Evolutionary conservation across 2,113 vertebrate species (phyloP).

Genomic region (Colius striatus): DNA sequence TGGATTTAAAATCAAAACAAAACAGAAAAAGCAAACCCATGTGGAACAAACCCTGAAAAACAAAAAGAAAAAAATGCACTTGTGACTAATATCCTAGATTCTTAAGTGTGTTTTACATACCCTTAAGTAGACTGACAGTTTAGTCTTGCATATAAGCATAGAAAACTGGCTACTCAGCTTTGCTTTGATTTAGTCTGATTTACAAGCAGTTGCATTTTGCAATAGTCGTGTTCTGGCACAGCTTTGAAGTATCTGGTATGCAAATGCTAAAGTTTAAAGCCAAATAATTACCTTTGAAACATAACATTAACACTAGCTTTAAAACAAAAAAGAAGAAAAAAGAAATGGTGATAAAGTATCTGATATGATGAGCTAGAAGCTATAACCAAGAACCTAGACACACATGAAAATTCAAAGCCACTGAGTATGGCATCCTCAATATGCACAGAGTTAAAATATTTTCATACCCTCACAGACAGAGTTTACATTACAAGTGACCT

Average conservation of each 20-base stretch:
- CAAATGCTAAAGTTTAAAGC: slow-evolving; percentile 15
- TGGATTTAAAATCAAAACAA: neutral
- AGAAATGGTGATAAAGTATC: neutral
- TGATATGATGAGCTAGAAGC: neutral
- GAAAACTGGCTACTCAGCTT: neutral
- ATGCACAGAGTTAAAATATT: neutral
- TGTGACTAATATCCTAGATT: neutral
- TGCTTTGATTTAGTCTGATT: neutral
- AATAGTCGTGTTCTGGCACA: slow-evolving; percentile 14
- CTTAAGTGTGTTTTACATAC: neutral
- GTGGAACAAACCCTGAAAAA: neutral
- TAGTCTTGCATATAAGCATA: neutral
- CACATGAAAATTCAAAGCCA: neutral
- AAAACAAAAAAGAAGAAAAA: neutral
- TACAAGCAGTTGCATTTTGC: slow-evolving; percentile 7
- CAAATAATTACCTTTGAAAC: slow-evolving; percentile 20
- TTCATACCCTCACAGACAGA: neutral
- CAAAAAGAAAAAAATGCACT: neutral
- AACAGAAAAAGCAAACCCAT: neutral
- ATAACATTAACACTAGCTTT: neutral
- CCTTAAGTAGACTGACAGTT: neutral
- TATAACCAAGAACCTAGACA: neutral
- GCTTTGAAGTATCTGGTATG: neutral
- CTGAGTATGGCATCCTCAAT: neutral
- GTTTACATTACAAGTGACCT: neutral